Conservation (phyloP, 2,113 vertebrate genomes). For the Rhabdornis inornatus region DNA sequence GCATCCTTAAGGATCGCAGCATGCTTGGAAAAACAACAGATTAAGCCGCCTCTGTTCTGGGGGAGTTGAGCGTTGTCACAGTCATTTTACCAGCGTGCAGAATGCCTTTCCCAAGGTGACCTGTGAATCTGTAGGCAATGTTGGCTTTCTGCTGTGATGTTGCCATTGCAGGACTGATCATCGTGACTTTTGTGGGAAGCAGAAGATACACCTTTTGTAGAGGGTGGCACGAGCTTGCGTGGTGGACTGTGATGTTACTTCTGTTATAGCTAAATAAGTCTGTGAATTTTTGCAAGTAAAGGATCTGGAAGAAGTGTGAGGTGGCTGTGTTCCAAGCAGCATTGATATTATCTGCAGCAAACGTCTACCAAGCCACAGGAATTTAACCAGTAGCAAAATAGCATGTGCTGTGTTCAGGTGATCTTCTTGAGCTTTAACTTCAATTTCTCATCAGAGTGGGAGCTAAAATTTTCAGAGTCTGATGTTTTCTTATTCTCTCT, state of each 20-base stretch:
- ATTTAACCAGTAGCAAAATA: slow-evolving; percentile 23
- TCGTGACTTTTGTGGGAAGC: neutral
- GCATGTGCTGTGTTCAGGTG: neutral
- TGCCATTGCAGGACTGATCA: neutral
- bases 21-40: neutral
- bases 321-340: neutral
- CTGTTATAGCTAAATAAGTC: neutral
- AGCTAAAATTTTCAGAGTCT: neutral
- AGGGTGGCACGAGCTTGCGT: neutral
- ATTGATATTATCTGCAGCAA: slow-evolving; percentile 31
- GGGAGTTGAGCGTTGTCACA: neutral
- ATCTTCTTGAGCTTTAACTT: neutral
- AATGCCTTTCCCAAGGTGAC: slow-evolving; percentile 8
- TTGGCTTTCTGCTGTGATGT: neutral
- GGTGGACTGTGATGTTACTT: neutral
- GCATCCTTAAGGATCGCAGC: neutral
- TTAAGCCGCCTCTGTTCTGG: neutral
- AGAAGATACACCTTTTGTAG: neutral
- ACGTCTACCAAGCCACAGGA: slow-evolving; percentile 32
- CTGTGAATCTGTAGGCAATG: neutral
- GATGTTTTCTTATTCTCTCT: neutral
- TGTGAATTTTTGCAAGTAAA: neutral
- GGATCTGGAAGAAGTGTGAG: neutral
- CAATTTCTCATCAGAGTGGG: neutral
- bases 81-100: neutral